Conservation (phyloP, 2,888 invertebrate species). For the Pterobdella sp. region DNA sequence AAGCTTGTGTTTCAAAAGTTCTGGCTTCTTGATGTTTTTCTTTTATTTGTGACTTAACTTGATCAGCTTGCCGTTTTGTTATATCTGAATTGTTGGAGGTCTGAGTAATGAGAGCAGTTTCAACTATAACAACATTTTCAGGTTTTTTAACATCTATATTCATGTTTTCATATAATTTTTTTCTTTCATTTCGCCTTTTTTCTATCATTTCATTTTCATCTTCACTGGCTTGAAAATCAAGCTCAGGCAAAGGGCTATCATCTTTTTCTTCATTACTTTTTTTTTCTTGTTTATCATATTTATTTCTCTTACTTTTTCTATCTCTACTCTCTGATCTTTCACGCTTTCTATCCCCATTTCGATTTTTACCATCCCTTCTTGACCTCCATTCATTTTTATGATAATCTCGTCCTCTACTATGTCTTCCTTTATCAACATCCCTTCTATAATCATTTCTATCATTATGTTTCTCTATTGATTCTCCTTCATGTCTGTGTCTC, state of each 20-base stretch:
- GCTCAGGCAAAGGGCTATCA: not conserved
- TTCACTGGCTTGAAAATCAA: slow-evolving; percentile 2
- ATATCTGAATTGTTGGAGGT: not conserved
- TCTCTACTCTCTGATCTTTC: not conserved
- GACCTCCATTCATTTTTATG: not conserved
- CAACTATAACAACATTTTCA: not conserved
- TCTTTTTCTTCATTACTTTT: not conserved
- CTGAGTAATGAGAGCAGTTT: not conserved
- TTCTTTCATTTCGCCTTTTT: slow-evolving; percentile 1
- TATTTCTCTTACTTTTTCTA: not conserved
- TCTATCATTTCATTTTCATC: slow-evolving; percentile 11
- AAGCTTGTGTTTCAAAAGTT: not conserved
- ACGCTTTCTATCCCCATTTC: not conserved
- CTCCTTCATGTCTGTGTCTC: not conserved
- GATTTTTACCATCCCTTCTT: not conserved
- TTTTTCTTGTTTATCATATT: too few species aligned
- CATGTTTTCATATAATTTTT: slow-evolving; percentile 10
- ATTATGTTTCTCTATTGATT: not conserved
- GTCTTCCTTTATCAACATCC: not conserved
- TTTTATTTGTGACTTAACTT: not conserved
- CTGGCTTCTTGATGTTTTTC: not conserved
- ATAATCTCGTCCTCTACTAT: not conserved
- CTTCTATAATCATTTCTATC: not conserved
- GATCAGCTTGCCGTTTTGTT: not conserved
- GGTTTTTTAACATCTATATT: not conserved